Evolutionary conservation across 2,888 invertebrate species (phyloP), one percentile per base, ranked within the genome.

Genomic region (Conistra vaccinii): DNA sequence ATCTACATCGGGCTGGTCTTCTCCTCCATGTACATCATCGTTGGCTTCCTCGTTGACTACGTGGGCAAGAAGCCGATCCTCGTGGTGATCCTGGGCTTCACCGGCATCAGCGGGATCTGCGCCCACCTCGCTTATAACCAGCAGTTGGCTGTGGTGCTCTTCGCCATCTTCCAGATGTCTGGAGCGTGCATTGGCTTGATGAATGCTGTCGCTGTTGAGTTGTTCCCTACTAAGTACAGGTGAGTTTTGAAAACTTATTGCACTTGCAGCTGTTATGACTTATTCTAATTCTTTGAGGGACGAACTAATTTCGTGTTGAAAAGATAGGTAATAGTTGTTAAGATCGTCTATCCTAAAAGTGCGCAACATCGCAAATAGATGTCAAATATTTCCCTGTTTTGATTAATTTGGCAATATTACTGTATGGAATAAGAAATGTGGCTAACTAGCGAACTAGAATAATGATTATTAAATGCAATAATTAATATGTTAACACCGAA

Each of bases 1-100:
- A 96, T 98, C 80, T 96, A 97, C 80, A 97, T 98, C 86, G 98
- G 98, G 0, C 94, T 96, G 0, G 97, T 97, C 9, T 98, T 98
- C 88, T 96, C 97, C 39, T 88, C 97, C 1, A 97, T 97, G 89
- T 98, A 98, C 91, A 89, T 97, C 51, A 87, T 97, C 35, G 97
- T 97, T 29, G 97, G 98, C 20, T 97, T 97, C 89, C 93, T 97
- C 0, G 97, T 96, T 0, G 96, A 96, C 90, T 90, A 92, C 70
- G 77, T 96, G 60, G 95, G 95, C 66, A 97, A 97, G 90, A 97
- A 97, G 89, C 91, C 93, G 58, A 95, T 97, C 73, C 91, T 97
- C n/a, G 90, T 97, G 87, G 91, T 93, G 83, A 93, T 93, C 84
- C 93, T 97, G 65, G 71, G 96, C 0, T 75, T 96, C 4, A 97